Conservation (phyloP, 2,888 invertebrate species). For the Nipponacmea schrenckii region DNA sequence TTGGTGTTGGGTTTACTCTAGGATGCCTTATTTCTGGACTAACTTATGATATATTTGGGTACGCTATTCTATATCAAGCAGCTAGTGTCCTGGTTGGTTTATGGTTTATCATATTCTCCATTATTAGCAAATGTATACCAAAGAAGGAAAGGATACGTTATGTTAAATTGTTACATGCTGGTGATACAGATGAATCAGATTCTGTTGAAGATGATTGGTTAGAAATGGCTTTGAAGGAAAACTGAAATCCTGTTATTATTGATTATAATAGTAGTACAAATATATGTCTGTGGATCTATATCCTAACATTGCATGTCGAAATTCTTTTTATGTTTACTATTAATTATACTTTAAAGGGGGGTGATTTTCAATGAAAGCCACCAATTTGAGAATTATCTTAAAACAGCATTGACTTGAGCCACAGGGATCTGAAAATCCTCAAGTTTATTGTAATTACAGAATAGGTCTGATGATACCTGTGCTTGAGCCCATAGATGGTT, state of each 20-base stretch:
- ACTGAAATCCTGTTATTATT: conserved; percentile 1
- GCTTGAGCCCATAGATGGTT: too few relatives aligned
- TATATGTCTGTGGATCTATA: too few relatives aligned
- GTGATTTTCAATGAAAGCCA: too few relatives aligned
- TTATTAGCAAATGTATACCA: conserved; percentile 49
- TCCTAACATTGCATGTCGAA: too few relatives aligned
- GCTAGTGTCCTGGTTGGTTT: conserved; percentile 44
- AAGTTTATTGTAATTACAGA: too few relatives aligned
- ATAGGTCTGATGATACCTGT: too few relatives aligned
- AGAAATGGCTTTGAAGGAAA: conserved; percentile 57
- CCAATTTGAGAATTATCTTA: too few relatives aligned
- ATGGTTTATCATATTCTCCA: conserved; percentile 52
- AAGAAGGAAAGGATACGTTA: conserved; percentile 52
- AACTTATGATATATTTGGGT: conserved; percentile 52
- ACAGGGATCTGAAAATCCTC: too few relatives aligned
- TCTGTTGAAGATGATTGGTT: conserved; percentile 60
- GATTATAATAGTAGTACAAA: too few relatives aligned
- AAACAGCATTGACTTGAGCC: too few relatives aligned
- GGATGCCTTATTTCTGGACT: conserved; percentile 58
- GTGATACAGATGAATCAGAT: conserved; percentile 42
- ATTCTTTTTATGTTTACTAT: too few relatives aligned
- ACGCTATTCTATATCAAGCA: conserved; percentile 50
- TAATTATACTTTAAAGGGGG: too few relatives aligned
- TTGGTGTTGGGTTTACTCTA: conserved; percentile 57
- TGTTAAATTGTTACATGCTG: conserved; percentile 46